Evolutionary conservation across 2,113 vertebrate genomes (phyloP).

Genomic region (Castor canadensis): DNA sequence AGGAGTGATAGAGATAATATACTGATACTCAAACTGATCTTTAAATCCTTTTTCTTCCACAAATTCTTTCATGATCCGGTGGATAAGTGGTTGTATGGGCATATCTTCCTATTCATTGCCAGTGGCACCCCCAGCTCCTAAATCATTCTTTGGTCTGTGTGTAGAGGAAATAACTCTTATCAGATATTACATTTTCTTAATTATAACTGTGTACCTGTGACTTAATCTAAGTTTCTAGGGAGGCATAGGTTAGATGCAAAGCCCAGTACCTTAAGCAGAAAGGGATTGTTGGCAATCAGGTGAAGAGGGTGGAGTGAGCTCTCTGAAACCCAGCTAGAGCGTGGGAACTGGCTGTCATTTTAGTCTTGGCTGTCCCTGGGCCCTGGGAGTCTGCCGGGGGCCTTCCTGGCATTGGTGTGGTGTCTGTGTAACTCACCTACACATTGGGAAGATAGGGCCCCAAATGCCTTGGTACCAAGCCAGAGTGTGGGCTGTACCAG

Average conservation of each 20-base stretch:
- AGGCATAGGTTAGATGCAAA: conserved; percentile 46
- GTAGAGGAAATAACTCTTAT: conserved; percentile 61
- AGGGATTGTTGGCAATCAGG: neutral
- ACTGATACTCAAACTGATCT: conserved; percentile 13
- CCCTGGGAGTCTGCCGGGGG: conserved; percentile 60
- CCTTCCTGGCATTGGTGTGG: conserved; percentile 48
- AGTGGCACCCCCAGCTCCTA: neutral
- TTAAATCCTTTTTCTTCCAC: conserved; percentile 36
- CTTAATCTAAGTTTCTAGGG: conserved; percentile 55
- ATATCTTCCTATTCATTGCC: conserved; percentile 25
- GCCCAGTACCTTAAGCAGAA: conserved; percentile 37
- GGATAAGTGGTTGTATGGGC: conserved; percentile 13
- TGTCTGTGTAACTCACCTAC: conserved; percentile 72
- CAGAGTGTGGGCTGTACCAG: conserved; percentile 70
- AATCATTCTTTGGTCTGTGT: conserved; percentile 48
- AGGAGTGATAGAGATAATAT: neutral
- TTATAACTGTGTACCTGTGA: conserved; percentile 46
- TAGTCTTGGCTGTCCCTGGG: conserved; percentile 45
- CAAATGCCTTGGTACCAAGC: conserved; percentile 53
- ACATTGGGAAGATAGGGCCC: conserved; percentile 52
- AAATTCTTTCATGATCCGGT: conserved; percentile 12
- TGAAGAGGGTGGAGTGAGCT: neutral
- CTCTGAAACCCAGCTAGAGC: neutral
- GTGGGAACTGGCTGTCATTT: conserved; percentile 70
- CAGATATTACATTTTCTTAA: conserved; percentile 57